Percentiles rank a stretch among this genome's conserved stretches.
Conservation (phyloP, 2,113 vertebrate species). For the Trogon melanurus region DNA sequence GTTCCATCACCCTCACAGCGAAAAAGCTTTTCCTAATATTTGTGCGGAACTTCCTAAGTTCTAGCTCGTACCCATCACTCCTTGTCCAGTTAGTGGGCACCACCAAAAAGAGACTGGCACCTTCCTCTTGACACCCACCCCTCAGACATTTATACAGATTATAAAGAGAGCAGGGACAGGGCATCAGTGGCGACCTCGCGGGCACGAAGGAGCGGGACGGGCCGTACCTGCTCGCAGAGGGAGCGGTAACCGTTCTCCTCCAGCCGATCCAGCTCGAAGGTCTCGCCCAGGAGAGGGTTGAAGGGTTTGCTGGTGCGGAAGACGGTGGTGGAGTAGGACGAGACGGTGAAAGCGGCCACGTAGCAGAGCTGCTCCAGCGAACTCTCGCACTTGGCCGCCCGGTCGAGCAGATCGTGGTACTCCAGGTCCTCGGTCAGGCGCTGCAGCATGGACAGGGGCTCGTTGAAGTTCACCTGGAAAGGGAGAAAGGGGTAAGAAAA, state of each 20-base stretch:
- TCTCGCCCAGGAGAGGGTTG: constrained; percentile 95
- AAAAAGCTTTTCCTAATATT: too few relatives aligned
- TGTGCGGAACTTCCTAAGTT: too few relatives aligned
- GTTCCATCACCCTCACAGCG: too few relatives aligned
- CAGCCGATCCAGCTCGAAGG: constrained; percentile 91
- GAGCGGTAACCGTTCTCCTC: constrained; percentile 91
- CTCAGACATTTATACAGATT: too few relatives aligned
- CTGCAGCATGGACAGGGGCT: constrained; percentile 96
- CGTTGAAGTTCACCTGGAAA: constrained; percentile 93
- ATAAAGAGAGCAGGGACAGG: neutral
- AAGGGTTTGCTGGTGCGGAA: constrained; percentile 96
- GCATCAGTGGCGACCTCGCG: fast-evolving
- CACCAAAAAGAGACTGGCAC: too few relatives aligned
- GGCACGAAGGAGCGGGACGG: too few relatives aligned
- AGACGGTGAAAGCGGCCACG: constrained; percentile 94
- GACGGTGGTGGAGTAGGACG: constrained; percentile 96
- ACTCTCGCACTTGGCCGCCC: constrained; percentile 86
- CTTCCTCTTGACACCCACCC: too few relatives aligned
- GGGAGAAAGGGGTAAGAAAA: neutral
- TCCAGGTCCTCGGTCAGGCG: constrained; percentile 95
- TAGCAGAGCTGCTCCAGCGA: constrained; percentile 95
- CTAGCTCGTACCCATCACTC: too few relatives aligned
- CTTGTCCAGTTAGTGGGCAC: too few relatives aligned
- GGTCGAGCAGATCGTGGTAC: constrained; percentile 92
- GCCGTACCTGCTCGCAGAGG: constrained; percentile 80